Evolutionary conservation across 2,113 vertebrate species (phyloP), one percentile per base, ranked within the genome.

Genomic region (Potamarius usumacintae): DNA sequence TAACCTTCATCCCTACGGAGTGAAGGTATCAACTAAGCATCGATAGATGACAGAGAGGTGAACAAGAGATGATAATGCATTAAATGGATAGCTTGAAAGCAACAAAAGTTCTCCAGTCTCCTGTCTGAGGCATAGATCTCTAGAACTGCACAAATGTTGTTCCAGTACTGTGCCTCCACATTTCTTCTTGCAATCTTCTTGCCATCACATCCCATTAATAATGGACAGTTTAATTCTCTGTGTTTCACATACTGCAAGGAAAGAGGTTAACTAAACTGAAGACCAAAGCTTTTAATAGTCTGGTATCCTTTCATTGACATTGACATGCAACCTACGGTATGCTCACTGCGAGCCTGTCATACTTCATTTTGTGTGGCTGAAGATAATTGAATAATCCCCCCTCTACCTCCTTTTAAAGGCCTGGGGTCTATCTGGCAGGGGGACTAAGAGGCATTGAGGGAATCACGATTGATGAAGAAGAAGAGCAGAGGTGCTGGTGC

Each of bases 331-430:
- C 74, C 82, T 67, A 77, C 34, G 52, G 50, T 34, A 69, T 27
- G 50, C 50, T 84, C 71, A 69, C 82, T 27, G n/a, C 55, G 71
- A 86, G 76, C 80, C 18, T 85, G 71, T 90, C 86, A 85, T 87
- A 85, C 34, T 87, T 85, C 30, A 87, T 85, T 80, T 74, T 83
- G 53, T 79, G 42, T 88, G 55, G 27, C 72, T 84, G 86, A 78
- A 88, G 74, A 71, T 90, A 86, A 88, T 81, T 90, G 78, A 90
- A 89, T 89, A 52, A 84, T 88, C 76, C 69, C 82, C 42, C 60
- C 62, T 25, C 77, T 30, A 84, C 53, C 79, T 57, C 60, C 55
- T 82, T 62, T 84, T 63, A 55, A 89, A 84, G 85, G 60, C 27
- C 80, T 74, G 76, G 77, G 89, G 69, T 76, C 58, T 76, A 87